Percentiles rank a stretch among this genome's conserved stretches.
Conservation (phyloP, 2,797 vertebrate genomes). For the Premnoplex brunnescens region DNA sequence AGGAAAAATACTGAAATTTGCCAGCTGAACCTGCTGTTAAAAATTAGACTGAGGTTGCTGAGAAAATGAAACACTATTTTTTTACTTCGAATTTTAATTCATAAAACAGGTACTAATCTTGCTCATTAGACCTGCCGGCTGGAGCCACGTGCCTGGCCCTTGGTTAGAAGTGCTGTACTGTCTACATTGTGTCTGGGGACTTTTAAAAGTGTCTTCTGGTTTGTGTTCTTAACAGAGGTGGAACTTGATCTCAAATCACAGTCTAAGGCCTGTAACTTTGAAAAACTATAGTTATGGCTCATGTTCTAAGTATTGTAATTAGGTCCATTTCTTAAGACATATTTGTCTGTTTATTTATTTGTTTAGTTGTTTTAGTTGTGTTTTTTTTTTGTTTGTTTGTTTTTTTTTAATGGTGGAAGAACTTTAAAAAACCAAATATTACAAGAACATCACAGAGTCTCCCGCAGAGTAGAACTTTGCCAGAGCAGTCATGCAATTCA, state of each 20-base stretch:
- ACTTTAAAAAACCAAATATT: neutral
- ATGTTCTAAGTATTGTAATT: neutral
- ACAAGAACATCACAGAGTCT: neutral
- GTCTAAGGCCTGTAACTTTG: neutral
- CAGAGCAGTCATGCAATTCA: neutral
- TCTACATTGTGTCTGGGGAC: constrained; percentile 12
- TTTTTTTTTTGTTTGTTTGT: too few species aligned
- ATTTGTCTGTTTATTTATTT: neutral
- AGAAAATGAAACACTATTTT: constrained; percentile 73
- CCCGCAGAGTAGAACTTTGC: neutral
- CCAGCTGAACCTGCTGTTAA: constrained; percentile 60
- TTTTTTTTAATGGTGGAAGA: neutral
- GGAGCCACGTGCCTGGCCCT: constrained; percentile 29
- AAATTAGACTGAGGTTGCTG: constrained; percentile 60
- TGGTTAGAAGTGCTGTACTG: neutral
- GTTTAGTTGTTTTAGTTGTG: neutral
- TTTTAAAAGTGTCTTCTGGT: constrained; percentile 51
- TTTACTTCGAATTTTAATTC: constrained; percentile 60
- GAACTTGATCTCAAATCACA: neutral
- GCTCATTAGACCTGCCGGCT: neutral
- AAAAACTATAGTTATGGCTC: neutral
- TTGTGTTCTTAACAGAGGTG: constrained; percentile 31
- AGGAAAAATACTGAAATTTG: constrained; percentile 12
- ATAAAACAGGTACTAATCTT: constrained; percentile 26
- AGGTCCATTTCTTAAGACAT: neutral